Percentiles rank a stretch among this genome's conserved stretches.
phyloP scores from a whole-genome alignment of 2,113 vertebrate genomes.

The Bubo scandiacus region DNA sequence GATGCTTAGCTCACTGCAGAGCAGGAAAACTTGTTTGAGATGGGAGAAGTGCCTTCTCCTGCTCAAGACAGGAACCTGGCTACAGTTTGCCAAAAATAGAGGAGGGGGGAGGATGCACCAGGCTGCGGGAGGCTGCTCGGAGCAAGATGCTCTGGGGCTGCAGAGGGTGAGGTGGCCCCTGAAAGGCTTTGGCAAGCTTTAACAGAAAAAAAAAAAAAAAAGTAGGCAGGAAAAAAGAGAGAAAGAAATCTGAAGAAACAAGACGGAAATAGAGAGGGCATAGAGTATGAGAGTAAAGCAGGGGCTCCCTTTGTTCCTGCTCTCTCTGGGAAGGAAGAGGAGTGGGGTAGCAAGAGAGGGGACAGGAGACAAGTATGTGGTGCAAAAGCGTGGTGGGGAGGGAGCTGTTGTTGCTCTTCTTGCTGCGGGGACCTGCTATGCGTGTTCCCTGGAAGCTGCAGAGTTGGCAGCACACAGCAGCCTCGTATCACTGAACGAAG shows the following conservation, averaged over 20 bases:
- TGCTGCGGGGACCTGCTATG: accelerated
- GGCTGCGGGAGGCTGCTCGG: background rate
- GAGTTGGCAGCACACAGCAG: background rate
- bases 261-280: background rate
- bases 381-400: no score
- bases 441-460: background rate
- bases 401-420: background rate
- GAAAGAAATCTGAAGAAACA: background rate
- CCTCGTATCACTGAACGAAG: background rate
- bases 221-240: background rate
- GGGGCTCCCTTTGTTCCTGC: background rate
- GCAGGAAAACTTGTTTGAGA: background rate
- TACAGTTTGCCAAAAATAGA: background rate
- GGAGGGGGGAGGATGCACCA: background rate
- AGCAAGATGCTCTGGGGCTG: background rate
- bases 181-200: background rate
- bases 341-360: background rate
- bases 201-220: background rate
- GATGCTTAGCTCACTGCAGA: background rate
- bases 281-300: background rate
- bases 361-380: accelerated
- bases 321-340: background rate
- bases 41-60: background rate
- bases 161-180: background rate
- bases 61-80: background rate